Conservation (phyloP, 2,888 invertebrate species). For the Chrysodeixis includens region DNA sequence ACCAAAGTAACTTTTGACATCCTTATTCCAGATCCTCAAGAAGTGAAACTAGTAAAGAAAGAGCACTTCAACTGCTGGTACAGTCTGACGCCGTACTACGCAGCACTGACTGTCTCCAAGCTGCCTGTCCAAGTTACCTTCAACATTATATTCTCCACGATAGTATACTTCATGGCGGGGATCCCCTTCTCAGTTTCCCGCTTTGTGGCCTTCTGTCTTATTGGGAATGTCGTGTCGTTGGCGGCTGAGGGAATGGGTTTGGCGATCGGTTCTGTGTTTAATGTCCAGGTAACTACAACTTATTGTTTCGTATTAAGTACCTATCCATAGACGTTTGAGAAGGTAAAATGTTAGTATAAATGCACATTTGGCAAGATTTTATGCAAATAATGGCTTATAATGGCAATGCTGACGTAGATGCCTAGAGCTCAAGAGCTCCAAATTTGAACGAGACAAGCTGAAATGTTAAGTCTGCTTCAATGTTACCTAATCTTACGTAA, state of each 20-base stretch:
- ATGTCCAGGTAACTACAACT: constrained; percentile 87
- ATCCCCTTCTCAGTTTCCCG: constrained; percentile 91
- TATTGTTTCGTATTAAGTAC: neutral
- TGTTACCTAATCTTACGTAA: too few relatives aligned
- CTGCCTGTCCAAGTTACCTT: constrained; percentile 90
- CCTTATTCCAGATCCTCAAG: constrained; percentile 89
- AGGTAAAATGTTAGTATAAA: too few relatives aligned
- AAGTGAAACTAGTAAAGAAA: constrained; percentile 91
- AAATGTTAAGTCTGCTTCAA: too few relatives aligned
- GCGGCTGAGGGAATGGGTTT: constrained; percentile 94
- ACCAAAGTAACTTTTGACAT: too few relatives aligned
- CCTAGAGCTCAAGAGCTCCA: too few relatives aligned
- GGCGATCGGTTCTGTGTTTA: constrained; percentile 92
- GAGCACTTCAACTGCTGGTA: constrained; percentile 93
- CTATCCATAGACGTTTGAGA: too few relatives aligned
- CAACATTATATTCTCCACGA: constrained; percentile 89
- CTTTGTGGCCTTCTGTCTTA: constrained; percentile 91
- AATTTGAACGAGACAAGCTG: too few relatives aligned
- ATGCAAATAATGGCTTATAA: too few relatives aligned
- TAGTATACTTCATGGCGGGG: constrained; percentile 91
- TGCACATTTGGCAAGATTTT: too few relatives aligned
- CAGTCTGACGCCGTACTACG: constrained; percentile 90
- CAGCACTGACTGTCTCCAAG: constrained; percentile 90
- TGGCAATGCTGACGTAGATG: too few relatives aligned
- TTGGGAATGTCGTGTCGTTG: constrained; percentile 92